Evolutionary conservation across 2,797 vertebrate genomes (phyloP).

Genomic region (Cercopithecus neglectus): DNA sequence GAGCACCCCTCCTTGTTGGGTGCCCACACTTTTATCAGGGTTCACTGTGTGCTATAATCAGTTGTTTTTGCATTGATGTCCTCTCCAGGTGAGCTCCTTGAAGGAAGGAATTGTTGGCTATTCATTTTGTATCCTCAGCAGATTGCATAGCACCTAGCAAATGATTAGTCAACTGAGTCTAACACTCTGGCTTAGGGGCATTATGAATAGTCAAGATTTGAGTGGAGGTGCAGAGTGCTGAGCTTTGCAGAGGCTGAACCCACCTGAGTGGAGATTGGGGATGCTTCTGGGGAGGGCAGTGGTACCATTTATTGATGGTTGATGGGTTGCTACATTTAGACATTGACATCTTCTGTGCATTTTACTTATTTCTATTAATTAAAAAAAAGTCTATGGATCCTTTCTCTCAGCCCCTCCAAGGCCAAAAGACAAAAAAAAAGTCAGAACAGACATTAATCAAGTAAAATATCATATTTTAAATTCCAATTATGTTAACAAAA

Average conservation of each 20-base stretch:
- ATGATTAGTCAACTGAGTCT: background rate
- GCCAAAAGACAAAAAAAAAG: constrained; percentile 33
- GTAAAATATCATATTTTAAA: constrained; percentile 50
- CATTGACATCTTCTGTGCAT: background rate
- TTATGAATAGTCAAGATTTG: background rate
- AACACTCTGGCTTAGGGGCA: background rate
- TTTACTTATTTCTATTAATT: constrained; percentile 12
- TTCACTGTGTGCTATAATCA: background rate
- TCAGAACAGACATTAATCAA: constrained; percentile 48
- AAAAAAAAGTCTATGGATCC: background rate
- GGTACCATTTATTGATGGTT: background rate
- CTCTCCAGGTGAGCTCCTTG: background rate
- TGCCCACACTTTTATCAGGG: background rate
- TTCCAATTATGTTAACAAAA: constrained; percentile 53
- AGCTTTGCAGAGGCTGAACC: background rate
- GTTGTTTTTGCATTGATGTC: background rate
- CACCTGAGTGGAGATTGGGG: background rate
- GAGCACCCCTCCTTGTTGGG: background rate
- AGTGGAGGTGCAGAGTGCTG: background rate
- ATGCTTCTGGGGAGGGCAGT: background rate
- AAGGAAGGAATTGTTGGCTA: background rate
- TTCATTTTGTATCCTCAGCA: background rate
- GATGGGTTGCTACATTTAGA: background rate
- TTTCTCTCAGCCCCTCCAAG: background rate
- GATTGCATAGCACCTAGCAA: background rate